These are phyloP conservation scores for Endomychus coccineus DNA, from an alignment of 2,888 invertebrate species.

Conservation along the genomic window DNA sequence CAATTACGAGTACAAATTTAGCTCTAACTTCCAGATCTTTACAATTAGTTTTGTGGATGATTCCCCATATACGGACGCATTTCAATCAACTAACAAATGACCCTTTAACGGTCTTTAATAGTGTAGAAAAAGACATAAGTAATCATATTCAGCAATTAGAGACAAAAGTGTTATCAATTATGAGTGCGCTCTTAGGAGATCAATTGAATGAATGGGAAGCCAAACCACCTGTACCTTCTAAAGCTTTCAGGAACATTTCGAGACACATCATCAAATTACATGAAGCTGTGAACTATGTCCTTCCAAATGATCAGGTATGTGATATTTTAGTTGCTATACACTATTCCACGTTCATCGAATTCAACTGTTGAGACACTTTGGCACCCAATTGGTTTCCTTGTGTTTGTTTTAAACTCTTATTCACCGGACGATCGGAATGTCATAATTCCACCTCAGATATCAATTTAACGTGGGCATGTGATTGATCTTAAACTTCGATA, in stretches of 20 bases:
- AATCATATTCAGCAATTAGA: constrained; percentile 91
- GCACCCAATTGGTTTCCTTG: too few relatives aligned
- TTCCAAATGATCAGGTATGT: constrained; percentile 68
- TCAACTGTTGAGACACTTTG: too few relatives aligned
- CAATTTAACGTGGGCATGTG: too few relatives aligned
- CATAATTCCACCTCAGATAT: too few relatives aligned
- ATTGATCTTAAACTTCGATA: too few relatives aligned
- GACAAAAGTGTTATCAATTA: constrained; percentile 83
- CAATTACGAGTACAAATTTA: constrained; percentile 90
- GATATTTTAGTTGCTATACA: too few relatives aligned
- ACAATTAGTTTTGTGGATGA: constrained; percentile 71
- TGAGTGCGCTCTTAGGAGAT: constrained; percentile 73
- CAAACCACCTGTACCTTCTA: constrained; percentile 90
- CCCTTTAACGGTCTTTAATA: constrained; percentile 54
- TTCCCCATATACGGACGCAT: constrained; percentile 64
- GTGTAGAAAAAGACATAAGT: constrained; percentile 69
- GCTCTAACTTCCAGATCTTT: constrained; percentile 78
- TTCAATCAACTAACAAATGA: constrained; percentile 56
- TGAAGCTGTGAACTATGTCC: constrained; percentile 79
- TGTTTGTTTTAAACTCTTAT: too few relatives aligned
- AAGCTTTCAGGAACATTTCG: constrained; percentile 78
- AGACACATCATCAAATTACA: constrained; percentile 85
- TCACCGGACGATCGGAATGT: too few relatives aligned
- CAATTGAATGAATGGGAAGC: constrained; percentile 88
- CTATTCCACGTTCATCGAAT: too few relatives aligned